Evolutionary conservation across 1,140 invertebrate genomes (phyloP).

Genomic region (Diploscapter pachys): DNA sequence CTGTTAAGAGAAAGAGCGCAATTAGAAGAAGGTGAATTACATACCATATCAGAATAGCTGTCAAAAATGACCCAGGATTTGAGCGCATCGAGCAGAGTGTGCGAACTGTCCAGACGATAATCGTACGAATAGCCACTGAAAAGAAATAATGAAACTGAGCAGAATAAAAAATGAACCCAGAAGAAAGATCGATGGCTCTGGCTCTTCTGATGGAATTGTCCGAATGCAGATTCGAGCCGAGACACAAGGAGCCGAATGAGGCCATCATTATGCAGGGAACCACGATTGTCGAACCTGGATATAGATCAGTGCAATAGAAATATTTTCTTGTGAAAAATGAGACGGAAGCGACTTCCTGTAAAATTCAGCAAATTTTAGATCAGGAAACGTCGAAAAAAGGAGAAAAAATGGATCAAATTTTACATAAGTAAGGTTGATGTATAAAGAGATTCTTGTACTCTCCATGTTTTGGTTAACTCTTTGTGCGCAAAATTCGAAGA

Average conservation of each 20-base stretch:
- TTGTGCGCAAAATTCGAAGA: too few species aligned
- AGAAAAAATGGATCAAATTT: conserved; percentile 33
- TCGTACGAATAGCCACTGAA: too few species aligned
- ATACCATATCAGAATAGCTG: conserved; percentile 17
- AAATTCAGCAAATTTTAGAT: not conserved
- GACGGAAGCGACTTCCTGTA: not conserved
- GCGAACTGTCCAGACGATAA: not conserved
- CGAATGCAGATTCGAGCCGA: not conserved
- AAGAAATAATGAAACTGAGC: too few species aligned
- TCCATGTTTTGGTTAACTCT: too few species aligned
- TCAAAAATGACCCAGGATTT: conserved; percentile 20
- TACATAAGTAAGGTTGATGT: not conserved
- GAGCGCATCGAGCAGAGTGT: not conserved
- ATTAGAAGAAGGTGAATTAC: not conserved
- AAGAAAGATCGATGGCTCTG: too few species aligned
- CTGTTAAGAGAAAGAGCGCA: too few species aligned
- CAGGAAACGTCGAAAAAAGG: conserved; percentile 8
- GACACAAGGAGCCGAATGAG: conserved; percentile 28
- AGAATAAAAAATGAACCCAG: too few species aligned
- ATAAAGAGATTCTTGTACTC: too few species aligned
- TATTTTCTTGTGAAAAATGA: not conserved
- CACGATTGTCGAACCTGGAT: conserved; percentile 32
- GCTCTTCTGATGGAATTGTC: too few species aligned
- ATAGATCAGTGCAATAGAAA: not conserved
- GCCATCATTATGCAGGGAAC: conserved; percentile 36